These are phyloP conservation scores for Hafferia zeledoni DNA, from an alignment of 2,797 vertebrate species.

Conservation along the genomic window DNA sequence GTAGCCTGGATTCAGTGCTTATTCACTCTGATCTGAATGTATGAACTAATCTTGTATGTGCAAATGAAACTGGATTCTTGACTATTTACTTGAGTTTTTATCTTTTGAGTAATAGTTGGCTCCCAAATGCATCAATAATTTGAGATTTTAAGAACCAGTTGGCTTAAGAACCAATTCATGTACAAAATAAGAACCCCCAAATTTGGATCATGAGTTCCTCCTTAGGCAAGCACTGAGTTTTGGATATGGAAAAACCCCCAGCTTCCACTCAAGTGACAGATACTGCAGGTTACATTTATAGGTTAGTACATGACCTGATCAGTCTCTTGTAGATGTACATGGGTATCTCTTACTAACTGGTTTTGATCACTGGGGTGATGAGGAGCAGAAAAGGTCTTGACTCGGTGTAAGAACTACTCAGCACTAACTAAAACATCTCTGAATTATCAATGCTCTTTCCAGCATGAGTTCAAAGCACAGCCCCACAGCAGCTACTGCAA, in stretches of 20 bases:
- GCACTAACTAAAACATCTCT: neutral
- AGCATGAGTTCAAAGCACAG: neutral
- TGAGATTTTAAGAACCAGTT: neutral
- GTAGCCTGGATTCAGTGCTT: neutral
- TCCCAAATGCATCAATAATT: neutral
- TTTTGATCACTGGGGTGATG: neutral
- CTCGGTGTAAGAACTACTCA: neutral
- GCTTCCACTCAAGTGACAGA: neutral
- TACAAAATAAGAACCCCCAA: neutral
- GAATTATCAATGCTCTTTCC: neutral
- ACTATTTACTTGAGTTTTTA: neutral
- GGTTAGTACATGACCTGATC: neutral
- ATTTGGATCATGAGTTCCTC: neutral
- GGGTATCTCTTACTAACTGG: neutral
- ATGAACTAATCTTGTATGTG: neutral
- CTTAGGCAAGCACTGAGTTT: neutral
- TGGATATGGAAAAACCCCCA: accelerated
- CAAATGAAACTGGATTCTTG: neutral
- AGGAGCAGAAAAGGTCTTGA: neutral
- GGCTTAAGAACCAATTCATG: neutral
- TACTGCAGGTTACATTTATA: neutral
- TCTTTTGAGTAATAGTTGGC: neutral
- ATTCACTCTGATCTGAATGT: neutral
- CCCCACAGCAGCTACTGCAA: neutral
- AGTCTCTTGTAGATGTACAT: neutral